A percentile compares a stretch with the other conserved stretches of the same genome.
These are phyloP conservation scores for Halictus ligatus DNA, from an alignment of 2,888 invertebrate genomes.

Conservation along the genomic window DNA sequence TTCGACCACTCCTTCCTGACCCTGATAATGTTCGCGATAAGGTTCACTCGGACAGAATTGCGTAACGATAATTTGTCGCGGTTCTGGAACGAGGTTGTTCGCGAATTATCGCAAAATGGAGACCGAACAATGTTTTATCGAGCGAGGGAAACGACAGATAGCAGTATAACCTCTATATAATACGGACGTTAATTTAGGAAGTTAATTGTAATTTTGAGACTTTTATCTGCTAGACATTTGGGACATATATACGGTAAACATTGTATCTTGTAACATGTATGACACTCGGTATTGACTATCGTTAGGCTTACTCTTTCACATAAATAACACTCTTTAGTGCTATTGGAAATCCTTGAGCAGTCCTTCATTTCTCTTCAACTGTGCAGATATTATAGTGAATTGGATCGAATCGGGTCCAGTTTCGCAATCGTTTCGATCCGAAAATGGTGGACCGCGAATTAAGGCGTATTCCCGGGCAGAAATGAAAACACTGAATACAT, in stretches of 20 bases:
- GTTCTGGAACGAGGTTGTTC: neutral
- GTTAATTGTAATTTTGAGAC: too few relatives aligned
- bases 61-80: conserved; percentile 28
- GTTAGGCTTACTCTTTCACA: too few relatives aligned
- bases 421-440: neutral
- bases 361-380: neutral
- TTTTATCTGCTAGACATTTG: too few relatives aligned
- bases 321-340: too few relatives aligned
- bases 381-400: neutral
- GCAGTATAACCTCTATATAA: too few relatives aligned
- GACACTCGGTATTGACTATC: too few relatives aligned
- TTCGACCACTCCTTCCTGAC: neutral
- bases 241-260: too few relatives aligned
- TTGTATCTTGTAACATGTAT: too few relatives aligned
- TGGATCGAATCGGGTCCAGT: neutral
- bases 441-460: conserved; percentile 6
- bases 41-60: conserved; percentile 12
- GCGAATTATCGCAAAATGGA: neutral
- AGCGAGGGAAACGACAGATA: neutral
- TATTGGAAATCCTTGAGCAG: neutral
- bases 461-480: neutral
- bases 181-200: too few relatives aligned
- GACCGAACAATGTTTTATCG: neutral
- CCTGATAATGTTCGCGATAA: conserved; percentile 27
- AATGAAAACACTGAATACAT: conserved; percentile 45